Evolutionary conservation across 64 coral and sea anemone genomes (phyloP).

Genomic region (Actinia equina): DNA sequence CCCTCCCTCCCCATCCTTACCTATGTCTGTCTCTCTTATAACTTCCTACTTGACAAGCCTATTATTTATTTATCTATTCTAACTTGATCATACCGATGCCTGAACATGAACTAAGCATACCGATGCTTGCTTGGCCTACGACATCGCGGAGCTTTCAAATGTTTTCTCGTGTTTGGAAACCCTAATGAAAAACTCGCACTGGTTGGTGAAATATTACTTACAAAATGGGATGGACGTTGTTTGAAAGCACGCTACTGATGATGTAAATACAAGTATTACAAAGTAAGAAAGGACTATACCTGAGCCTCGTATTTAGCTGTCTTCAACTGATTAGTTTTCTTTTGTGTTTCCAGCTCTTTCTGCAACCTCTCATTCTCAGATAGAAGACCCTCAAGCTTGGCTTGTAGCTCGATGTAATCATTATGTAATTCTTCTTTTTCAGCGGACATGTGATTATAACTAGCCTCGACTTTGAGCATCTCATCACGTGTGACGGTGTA

Average conservation of each 20-base stretch:
- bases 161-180: too few relatives aligned
- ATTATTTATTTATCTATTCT: too few relatives aligned
- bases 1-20: too few relatives aligned
- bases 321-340: conserved; percentile 16
- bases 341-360: conserved; percentile 31
- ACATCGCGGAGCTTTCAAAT: too few relatives aligned
- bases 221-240: too few relatives aligned
- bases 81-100: too few relatives aligned
- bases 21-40: too few relatives aligned
- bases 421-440: conserved; percentile 21
- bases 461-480: conserved; percentile 33
- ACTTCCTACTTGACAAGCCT: too few relatives aligned
- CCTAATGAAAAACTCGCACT: too few relatives aligned
- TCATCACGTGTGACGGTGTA: conserved; percentile 33
- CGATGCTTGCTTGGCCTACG: too few relatives aligned
- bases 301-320: conserved; percentile 28
- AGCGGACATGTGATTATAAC: conserved; percentile 21
- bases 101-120: too few relatives aligned
- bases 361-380: conserved; percentile 15
- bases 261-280: not conserved
- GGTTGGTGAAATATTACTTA: too few relatives aligned
- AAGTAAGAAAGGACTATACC: not conserved
- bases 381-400: conserved; percentile 10
- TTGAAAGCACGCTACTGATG: not conserved
- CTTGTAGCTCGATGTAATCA: conserved; percentile 33